phyloP scores from a whole-genome alignment of 2,797 vertebrate genomes.

The Hemitrygon akajei region DNA sequence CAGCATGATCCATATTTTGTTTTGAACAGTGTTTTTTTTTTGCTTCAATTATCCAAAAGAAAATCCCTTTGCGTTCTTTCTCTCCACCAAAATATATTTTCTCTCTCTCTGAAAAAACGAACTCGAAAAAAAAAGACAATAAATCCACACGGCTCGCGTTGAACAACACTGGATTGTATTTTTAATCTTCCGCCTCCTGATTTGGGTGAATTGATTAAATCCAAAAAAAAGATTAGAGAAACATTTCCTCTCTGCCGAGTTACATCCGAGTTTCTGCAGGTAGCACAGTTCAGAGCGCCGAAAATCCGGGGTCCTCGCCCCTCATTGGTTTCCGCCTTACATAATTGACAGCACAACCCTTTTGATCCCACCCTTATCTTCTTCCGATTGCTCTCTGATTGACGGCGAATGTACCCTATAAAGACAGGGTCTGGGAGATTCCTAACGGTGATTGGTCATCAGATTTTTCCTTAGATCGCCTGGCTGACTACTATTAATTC shows the following conservation, averaged over 20 bases:
- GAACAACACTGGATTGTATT: background rate
- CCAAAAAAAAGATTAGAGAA: background rate
- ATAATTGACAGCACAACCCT: background rate
- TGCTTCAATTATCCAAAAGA: too few species aligned
- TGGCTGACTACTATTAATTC: background rate
- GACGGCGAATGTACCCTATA: background rate
- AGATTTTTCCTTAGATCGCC: background rate
- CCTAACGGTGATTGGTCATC: background rate
- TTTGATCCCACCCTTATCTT: background rate
- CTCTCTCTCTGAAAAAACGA: background rate
- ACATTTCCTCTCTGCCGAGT: background rate
- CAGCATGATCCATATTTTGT: constrained; percentile 66
- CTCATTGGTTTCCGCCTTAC: background rate
- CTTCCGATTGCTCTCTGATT: background rate
- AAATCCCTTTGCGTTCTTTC: background rate
- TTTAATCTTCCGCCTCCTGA: background rate
- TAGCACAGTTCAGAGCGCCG: background rate
- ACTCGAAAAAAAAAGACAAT: background rate
- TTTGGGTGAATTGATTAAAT: background rate
- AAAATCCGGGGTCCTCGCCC: background rate
- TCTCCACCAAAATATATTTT: constrained; percentile 2
- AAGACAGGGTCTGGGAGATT: background rate
- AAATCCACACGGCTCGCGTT: background rate
- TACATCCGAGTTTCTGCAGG: constrained; percentile 23
- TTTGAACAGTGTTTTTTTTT: background rate